Conservation (phyloP, 2,113 vertebrate species). For the Pseudopipra pipra region DNA sequence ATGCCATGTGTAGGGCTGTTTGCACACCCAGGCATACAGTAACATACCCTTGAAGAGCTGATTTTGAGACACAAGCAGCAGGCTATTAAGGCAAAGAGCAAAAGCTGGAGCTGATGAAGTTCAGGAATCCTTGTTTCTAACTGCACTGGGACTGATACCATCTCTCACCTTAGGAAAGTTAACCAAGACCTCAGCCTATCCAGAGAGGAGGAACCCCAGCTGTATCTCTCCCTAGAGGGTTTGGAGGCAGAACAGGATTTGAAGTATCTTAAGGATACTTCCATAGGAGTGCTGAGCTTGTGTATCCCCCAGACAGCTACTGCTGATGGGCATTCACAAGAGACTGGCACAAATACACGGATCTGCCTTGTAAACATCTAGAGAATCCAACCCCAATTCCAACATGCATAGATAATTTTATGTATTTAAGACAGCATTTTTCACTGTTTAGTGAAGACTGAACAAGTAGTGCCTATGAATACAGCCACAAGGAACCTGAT, state of each 20-base stretch:
- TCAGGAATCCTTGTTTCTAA: background rate
- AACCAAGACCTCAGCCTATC: background rate
- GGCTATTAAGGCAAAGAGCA: background rate
- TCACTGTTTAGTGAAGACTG: background rate
- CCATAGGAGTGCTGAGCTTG: background rate
- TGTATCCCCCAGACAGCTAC: background rate
- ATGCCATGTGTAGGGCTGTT: background rate
- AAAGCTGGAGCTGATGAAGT: background rate
- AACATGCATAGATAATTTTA: background rate
- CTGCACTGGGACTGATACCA: background rate
- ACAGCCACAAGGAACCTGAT: background rate
- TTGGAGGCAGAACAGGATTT: background rate
- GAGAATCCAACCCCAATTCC: background rate
- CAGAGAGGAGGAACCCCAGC: background rate
- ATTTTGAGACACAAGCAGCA: background rate
- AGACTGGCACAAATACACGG: background rate
- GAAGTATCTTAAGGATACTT: background rate
- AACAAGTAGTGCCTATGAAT: background rate
- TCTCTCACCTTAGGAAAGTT: background rate
- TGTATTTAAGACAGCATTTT: background rate
- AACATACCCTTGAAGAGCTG: background rate
- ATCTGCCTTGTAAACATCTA: background rate
- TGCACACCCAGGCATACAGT: background rate
- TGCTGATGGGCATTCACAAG: background rate
- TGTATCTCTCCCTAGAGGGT: background rate